phyloP scores from a whole-genome alignment of 1,140 invertebrate species.

The Samia ricini region DNA sequence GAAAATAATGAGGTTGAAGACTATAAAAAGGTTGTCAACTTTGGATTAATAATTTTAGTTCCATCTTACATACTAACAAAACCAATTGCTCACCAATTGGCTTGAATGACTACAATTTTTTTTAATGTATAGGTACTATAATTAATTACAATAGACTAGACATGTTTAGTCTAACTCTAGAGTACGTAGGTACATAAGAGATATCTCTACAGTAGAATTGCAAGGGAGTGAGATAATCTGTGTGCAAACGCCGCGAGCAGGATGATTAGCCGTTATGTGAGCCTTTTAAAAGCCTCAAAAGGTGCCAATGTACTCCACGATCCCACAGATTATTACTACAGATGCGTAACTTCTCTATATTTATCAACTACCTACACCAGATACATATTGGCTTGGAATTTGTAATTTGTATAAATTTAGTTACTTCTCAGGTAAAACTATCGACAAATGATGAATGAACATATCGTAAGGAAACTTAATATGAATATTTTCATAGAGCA shows the following conservation, averaged over 20 bases:
- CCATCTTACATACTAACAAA: too few relatives aligned
- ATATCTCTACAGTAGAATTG: not conserved
- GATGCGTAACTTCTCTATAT: not conserved
- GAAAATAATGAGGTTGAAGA: too few relatives aligned
- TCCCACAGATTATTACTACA: slow-evolving; percentile 6
- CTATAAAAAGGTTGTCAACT: too few relatives aligned
- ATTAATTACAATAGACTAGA: not conserved
- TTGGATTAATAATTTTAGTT: too few relatives aligned
- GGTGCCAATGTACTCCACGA: slow-evolving; percentile 36
- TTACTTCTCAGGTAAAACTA: too few relatives aligned
- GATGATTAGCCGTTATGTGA: slow-evolving; percentile 48
- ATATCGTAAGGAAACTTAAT: not conserved
- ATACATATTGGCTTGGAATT: too few relatives aligned
- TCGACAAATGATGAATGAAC: not conserved
- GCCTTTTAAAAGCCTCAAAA: slow-evolving; percentile 60
- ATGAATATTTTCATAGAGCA: not conserved
- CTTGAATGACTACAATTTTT: too few relatives aligned
- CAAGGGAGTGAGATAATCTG: slow-evolving; percentile 40
- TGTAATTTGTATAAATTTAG: too few relatives aligned
- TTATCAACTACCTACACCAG: not conserved
- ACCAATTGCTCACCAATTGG: too few relatives aligned
- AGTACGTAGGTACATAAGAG: too few relatives aligned
- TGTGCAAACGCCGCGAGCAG: slow-evolving; percentile 35
- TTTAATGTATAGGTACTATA: too few relatives aligned
- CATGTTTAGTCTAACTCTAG: not conserved